Conservation (phyloP, 2,113 vertebrate genomes). For the Poeciliopsis prolifica region DNA sequence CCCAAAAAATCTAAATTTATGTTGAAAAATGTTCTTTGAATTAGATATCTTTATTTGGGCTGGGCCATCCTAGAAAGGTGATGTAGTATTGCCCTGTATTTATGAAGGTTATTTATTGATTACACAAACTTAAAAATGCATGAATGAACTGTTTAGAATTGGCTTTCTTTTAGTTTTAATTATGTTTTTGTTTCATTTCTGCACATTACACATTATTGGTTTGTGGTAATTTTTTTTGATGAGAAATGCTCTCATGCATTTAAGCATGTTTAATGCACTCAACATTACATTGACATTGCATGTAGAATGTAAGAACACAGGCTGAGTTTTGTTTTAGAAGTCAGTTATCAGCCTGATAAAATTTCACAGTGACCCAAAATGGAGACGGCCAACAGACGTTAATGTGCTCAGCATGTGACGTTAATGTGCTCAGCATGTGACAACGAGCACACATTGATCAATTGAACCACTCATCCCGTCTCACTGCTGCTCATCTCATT, state of each 20-base stretch:
- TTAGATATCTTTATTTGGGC: neutral
- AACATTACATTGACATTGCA: neutral
- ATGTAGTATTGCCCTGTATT: neutral
- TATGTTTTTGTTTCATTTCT: slow-evolving; percentile 14
- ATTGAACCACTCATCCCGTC: slow-evolving; percentile 20
- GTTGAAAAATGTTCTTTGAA: neutral
- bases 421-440: slow-evolving; percentile 54
- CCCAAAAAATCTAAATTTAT: neutral
- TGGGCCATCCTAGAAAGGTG: neutral
- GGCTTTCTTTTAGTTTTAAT: neutral
- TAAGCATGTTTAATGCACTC: neutral
- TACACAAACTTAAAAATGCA: slow-evolving; percentile 42
- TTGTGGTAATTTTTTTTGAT: neutral
- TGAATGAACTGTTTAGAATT: slow-evolving; percentile 43
- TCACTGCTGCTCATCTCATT: slow-evolving; percentile 55
- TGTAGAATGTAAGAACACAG: neutral
- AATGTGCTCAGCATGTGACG: slow-evolving; percentile 54
- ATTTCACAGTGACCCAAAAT: neutral
- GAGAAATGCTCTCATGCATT: neutral
- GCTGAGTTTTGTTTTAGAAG: neutral
- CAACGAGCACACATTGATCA: slow-evolving; percentile 23
- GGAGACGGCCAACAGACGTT: neutral
- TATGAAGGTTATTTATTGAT: too few relatives aligned
- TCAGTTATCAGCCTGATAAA: neutral
- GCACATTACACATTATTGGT: neutral